phyloP scores from a whole-genome alignment of 2,888 invertebrate genomes.

The Apodemia zela region DNA sequence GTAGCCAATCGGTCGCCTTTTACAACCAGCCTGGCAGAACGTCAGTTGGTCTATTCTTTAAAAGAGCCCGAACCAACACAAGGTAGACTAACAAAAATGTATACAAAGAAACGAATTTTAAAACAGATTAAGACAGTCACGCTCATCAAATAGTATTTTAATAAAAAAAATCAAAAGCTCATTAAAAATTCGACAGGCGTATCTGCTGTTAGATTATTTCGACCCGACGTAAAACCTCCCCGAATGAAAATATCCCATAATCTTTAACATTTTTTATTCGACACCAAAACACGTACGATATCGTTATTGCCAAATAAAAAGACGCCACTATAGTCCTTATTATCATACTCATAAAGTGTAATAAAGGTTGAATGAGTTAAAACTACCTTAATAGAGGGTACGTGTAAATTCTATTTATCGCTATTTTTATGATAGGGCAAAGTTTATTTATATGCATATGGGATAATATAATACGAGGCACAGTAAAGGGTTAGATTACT shows the following conservation, averaged over 20 bases:
- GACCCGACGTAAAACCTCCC: slow-evolving; percentile 8
- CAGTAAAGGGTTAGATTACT: slow-evolving; percentile 13
- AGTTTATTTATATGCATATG: slow-evolving; percentile 74
- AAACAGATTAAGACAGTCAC: neutral
- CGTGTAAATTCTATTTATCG: slow-evolving; percentile 77
- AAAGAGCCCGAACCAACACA: no score
- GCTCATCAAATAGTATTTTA: slow-evolving; percentile 7
- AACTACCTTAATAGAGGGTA: slow-evolving; percentile 63
- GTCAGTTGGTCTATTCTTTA: no score
- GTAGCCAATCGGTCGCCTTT: no score
- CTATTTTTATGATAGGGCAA: slow-evolving; percentile 73
- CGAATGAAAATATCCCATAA: slow-evolving; percentile 11
- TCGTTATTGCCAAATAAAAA: slow-evolving; percentile 11
- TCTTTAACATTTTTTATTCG: slow-evolving; percentile 14
- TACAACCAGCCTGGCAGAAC: no score
- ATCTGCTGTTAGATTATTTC: slow-evolving; percentile 11
- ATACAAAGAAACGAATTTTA: no score
- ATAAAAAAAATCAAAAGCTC: slow-evolving; percentile 2
- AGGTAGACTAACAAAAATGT: no score
- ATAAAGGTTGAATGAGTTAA: slow-evolving; percentile 4
- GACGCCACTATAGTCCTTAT: neutral
- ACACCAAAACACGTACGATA: slow-evolving; percentile 11
- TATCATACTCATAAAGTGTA: neutral
- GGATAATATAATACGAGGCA: slow-evolving; percentile 65
- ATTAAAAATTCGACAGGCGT: slow-evolving; percentile 7